Percentiles rank a stretch among this genome's conserved stretches.
Evolutionary conservation across 2,797 vertebrate genomes (phyloP).

Genomic region (Galago senegalensis): DNA sequence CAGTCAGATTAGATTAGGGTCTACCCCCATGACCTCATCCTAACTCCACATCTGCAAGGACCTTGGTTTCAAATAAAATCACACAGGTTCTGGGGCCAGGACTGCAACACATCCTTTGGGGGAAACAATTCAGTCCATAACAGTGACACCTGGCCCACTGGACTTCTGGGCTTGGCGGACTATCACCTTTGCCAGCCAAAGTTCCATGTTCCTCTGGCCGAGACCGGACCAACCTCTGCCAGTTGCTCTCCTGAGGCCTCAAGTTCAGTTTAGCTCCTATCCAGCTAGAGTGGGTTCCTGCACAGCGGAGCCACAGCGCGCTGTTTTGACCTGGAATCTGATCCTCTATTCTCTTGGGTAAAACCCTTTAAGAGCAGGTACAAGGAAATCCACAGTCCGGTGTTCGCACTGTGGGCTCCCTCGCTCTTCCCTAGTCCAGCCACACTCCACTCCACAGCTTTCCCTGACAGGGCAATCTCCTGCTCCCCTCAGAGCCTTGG

Average conservation of each 20-base stretch:
- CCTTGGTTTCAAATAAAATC: neutral
- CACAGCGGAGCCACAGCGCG: neutral
- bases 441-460: rapidly evolving
- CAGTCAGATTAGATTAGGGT: neutral
- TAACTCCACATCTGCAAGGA: neutral
- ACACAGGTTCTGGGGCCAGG: neutral
- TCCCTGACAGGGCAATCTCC: rapidly evolving
- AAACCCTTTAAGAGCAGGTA: neutral
- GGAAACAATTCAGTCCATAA: neutral
- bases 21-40: neutral
- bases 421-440: neutral
- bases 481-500: neutral
- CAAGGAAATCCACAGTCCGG: neutral
- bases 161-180: neutral
- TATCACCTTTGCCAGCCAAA: neutral
- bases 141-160: neutral
- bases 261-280: neutral
- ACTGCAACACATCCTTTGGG: neutral
- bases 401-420: rapidly evolving
- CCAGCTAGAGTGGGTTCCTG: neutral
- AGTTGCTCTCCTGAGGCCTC: neutral
- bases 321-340: neutral
- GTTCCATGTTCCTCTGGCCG: neutral
- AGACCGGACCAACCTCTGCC: neutral
- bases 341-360: neutral